Evolutionary conservation across 2,797 vertebrate genomes (phyloP), one percentile per base, ranked within the genome.

Genomic region (Coluber constrictor): DNA sequence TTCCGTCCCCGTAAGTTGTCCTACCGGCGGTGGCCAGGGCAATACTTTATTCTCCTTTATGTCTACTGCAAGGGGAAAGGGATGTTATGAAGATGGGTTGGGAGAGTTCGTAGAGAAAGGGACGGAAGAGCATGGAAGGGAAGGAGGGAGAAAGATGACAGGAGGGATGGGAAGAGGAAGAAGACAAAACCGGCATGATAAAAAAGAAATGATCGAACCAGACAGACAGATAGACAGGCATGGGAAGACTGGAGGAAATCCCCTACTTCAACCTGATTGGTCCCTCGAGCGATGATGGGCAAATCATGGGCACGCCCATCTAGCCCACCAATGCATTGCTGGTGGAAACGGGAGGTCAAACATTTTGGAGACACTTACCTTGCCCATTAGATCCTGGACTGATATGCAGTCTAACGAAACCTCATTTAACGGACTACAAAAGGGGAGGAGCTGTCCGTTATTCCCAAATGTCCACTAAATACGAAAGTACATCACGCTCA

Each of bases 21-120:
- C 97, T 93, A 98, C 97, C 5, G 97, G 98, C 94, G 97, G 96
- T 94, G 98, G 98, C 97, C 97, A 97, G 92, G 98, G 97, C 95
- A 98, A 96, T 92, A 97, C 97, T 91, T 96, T 96, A 96, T 97
- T 95, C 94, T 97, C 97, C 96, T 97, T 97, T 97, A 97, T 96
- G 95, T 98, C 97, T 98, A 95, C 94, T 95, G 94, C 93, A 91
- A 55, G 87, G 92, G 87, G 37, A 10, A 56, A 91, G 54, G n/a
- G 27, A 66, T 2, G 5, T 6, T 1, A 12, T 16, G 79, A 25
- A 29, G 23, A 37, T 63, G 29, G 66, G 27, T 10, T 15, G 27
- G 37, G 23, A 63, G 6, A 51, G 12, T 32, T 37, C 15, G 51
- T 5, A 16, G 57, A n/a, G 29, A n/a, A 51, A 60, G 20, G 23